Base-by-base conservation (phyloP, 2,797 vertebrate species). In the Sylvia borin region DNA sequence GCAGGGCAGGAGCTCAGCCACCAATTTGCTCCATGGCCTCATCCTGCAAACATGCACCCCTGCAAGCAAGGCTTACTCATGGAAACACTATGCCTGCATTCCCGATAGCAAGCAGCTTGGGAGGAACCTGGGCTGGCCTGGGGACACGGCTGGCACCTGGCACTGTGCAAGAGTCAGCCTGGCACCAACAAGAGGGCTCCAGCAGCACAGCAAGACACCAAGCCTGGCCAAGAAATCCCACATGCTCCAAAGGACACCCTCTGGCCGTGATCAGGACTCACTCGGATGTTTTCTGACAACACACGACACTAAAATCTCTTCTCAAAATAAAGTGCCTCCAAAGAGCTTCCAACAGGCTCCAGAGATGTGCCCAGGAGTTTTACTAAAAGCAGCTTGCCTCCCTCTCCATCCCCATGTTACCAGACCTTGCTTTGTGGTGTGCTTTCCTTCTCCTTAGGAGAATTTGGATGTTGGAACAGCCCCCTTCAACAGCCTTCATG, bases 71-170 rank as follows among this genome's bases (percentile, higher is more conserved):
- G 58, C 93, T 97, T 97, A 94, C 91, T 97, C 95, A 93, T 96
- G 95, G 96, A 96, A 97, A 95, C 92, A 91, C 90, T 97, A 94
- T 95, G 94, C 90, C 95, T 88, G 70, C 90, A 91, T 95, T 95
- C 92, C 93, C 7, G 0, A 40, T 13, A 40, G 73, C 0, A 3
- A 83, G 79, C 1, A 0, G 72, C 82, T 65, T 6, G 1, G 65
- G 66, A 92, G 85, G 88, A 95, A 86, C 92, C 90, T 3, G 1
- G 66, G 82, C 57, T 95, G 94, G 76, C 83, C 83, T 38, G 86
- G 72, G 93, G 85, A 95, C 85, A 5, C 2, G 50, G 81, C 76
- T 90, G 95, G 76, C 80, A 84, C 84, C 76, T 93, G 95, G 92
- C 73, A 54, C 84, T 3, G 0, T 22, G 60, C 1, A 0, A 84